Conservation (phyloP, 2,797 vertebrate genomes). For the Paratrypauchen microcephalus region DNA sequence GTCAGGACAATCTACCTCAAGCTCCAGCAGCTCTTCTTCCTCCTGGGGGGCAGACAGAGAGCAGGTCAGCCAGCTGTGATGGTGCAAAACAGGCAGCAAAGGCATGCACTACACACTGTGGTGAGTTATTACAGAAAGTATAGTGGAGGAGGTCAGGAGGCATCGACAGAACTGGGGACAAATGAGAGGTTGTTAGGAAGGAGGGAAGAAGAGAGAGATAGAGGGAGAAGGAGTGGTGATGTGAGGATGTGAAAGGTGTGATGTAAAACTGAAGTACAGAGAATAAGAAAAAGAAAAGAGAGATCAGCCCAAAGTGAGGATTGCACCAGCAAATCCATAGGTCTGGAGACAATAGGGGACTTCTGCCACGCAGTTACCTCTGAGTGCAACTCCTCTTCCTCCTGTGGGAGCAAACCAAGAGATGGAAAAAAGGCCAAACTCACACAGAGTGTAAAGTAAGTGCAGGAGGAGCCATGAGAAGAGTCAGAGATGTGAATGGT, state of each 20-base stretch:
- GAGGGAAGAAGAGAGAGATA: neutral
- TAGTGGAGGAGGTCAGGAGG: constrained; percentile 54
- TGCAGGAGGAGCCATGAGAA: constrained; percentile 28
- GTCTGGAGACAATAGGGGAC: constrained; percentile 37
- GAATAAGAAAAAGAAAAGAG: constrained; percentile 21
- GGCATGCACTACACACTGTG: constrained; percentile 45
- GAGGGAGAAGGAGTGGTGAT: constrained; percentile 9
- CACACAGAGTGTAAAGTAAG: constrained; percentile 9
- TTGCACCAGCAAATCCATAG: constrained; percentile 54
- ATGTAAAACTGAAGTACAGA: constrained; percentile 33
- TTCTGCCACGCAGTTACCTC: constrained; percentile 72
- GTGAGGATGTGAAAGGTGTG: constrained; percentile 56
- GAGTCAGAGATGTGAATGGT: neutral
- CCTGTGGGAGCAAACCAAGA: constrained; percentile 69
- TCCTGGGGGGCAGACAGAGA: constrained; percentile 75
- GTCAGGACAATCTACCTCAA: constrained; percentile 77
- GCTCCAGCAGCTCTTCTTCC: constrained; percentile 80
- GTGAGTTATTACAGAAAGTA: constrained; percentile 40
- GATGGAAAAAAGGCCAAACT: constrained; percentile 58
- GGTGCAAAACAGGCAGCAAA: constrained; percentile 54
- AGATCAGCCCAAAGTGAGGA: constrained; percentile 25
- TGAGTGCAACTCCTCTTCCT: constrained; percentile 73
- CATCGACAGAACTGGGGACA: constrained; percentile 63
- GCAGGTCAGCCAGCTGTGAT: constrained; percentile 54
- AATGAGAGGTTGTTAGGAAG: constrained; percentile 54